These are phyloP conservation scores for Drosophila murphyi DNA, from an alignment of 1,140 invertebrate species.

Conservation along the genomic window DNA sequence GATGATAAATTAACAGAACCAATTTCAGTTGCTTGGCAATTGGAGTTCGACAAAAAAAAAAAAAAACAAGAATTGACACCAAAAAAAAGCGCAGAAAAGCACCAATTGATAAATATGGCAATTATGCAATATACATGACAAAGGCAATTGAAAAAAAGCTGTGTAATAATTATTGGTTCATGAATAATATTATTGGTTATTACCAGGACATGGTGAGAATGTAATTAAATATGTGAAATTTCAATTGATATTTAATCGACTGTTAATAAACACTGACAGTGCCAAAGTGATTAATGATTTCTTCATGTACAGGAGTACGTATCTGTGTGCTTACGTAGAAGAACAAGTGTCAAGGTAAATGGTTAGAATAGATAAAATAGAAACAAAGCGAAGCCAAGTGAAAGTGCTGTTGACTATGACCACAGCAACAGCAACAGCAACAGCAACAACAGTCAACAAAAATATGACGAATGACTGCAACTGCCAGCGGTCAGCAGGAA, in stretches of 20 bases:
- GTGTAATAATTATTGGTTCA: constrained; percentile 37
- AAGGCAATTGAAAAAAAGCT: constrained; percentile 58
- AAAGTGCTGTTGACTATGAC: constrained; percentile 13
- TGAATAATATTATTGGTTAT: constrained; percentile 38
- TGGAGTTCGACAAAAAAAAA: not conserved
- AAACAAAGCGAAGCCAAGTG: not conserved
- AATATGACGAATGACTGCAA: constrained; percentile 68
- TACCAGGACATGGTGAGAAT: not conserved
- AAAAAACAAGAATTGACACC: constrained; percentile 7
- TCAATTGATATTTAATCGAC: constrained; percentile 75
- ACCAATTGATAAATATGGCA: constrained; percentile 31
- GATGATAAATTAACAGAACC: constrained; percentile 25
- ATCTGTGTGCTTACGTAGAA: not conserved
- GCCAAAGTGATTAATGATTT: constrained; percentile 39
- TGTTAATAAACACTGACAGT: constrained; percentile 40
- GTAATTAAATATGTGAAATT: constrained; percentile 70
- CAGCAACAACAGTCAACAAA: constrained; percentile 21
- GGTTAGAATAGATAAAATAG: constrained; percentile 17
- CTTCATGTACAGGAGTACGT: not conserved
- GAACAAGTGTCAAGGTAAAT: constrained; percentile 7
- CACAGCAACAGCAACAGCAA: not conserved
- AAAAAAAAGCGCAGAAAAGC: not conserved
- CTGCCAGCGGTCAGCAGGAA: constrained; percentile 25
- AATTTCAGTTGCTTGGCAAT: not conserved
- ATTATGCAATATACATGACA: constrained; percentile 34